These are phyloP conservation scores for Podarcis muralis DNA, from an alignment of 2,113 vertebrate genomes.

Conservation along the genomic window DNA sequence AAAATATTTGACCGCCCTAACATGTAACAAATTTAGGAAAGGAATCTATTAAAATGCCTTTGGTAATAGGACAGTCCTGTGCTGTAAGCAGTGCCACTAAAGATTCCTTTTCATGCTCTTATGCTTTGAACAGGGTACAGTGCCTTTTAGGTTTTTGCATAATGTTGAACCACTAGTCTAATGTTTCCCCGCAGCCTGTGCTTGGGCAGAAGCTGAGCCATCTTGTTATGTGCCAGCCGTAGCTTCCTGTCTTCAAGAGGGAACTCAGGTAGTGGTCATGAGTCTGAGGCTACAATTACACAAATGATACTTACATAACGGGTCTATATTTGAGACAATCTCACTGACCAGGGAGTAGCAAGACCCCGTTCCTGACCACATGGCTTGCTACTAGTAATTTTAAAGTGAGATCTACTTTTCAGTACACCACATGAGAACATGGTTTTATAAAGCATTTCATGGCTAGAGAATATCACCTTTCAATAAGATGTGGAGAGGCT, in stretches of 20 bases:
- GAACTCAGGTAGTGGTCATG: not conserved
- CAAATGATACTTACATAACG: not conserved
- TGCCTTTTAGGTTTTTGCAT: not conserved
- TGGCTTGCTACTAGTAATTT: not conserved
- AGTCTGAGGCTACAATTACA: not conserved
- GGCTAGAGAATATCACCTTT: not conserved
- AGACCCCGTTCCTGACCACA: not conserved
- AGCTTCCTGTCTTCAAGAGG: not conserved
- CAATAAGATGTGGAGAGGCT: not conserved
- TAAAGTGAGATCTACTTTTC: not conserved
- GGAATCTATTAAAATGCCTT: not conserved
- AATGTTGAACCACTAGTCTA: not conserved
- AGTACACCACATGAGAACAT: not conserved
- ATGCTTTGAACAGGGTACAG: not conserved
- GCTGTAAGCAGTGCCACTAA: not conserved
- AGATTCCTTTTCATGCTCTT: not conserved
- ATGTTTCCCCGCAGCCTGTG: not conserved
- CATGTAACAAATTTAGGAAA: too few species aligned
- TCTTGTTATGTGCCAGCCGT: not conserved
- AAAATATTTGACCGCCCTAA: not conserved
- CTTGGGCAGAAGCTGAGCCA: not conserved
- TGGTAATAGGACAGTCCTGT: not conserved
- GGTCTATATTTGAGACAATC: not conserved
- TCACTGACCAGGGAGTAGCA: not conserved
- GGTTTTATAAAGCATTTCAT: fast-evolving